These are phyloP conservation scores for Hemicrepidius hirtus DNA, from an alignment of 2,888 invertebrate species.

Conservation along the genomic window DNA sequence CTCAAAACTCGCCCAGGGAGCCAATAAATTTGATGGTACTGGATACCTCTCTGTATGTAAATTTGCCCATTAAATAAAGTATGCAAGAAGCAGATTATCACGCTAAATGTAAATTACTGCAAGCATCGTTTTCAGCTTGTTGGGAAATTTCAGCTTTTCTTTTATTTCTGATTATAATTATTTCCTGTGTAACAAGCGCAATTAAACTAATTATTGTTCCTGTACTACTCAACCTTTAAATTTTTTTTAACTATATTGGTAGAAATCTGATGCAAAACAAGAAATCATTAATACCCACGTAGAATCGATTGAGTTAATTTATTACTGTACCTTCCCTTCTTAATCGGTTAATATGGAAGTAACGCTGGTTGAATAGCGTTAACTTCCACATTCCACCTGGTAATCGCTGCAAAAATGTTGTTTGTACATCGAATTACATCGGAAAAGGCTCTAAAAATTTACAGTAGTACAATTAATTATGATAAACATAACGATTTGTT, in stretches of 20 bases:
- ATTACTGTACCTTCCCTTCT: neutral
- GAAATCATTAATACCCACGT: neutral
- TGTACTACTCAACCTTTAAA: neutral
- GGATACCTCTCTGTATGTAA: slow-evolving; percentile 5
- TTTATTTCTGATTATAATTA: too few species aligned
- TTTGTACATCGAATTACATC: neutral
- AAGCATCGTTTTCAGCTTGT: too few species aligned
- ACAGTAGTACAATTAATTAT: too few species aligned
- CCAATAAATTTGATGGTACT: neutral
- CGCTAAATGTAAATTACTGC: neutral
- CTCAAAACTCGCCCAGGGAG: slow-evolving; percentile 9
- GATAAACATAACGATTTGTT: too few species aligned
- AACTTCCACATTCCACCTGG: slow-evolving; percentile 1
- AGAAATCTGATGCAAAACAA: neutral
- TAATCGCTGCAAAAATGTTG: neutral
- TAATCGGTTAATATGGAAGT: neutral
- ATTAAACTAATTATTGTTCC: too few species aligned
- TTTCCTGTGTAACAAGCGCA: too few species aligned
- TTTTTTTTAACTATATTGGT: neutral
- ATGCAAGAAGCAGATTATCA: neutral
- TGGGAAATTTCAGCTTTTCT: too few species aligned
- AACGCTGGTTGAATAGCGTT: neutral
- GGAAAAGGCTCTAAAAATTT: neutral
- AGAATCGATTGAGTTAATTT: neutral
- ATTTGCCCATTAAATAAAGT: slow-evolving; percentile 2